Percentiles rank a stretch among this genome's conserved stretches.
These are phyloP conservation scores for Distichodus sexfasciatus DNA, from an alignment of 2,797 vertebrate genomes.

Conservation along the genomic window DNA sequence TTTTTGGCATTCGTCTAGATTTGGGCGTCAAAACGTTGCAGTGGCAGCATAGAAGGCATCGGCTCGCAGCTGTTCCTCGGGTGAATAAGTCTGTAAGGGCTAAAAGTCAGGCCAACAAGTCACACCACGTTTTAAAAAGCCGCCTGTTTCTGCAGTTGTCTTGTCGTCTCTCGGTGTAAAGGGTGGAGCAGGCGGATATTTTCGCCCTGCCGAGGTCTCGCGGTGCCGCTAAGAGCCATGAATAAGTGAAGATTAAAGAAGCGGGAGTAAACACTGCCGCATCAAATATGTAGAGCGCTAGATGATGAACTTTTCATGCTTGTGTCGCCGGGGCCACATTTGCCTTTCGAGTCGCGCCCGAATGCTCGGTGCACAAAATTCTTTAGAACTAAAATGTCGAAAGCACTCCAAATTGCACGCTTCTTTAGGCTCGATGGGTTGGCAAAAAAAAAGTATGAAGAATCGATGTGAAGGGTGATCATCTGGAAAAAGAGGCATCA, in stretches of 20 bases:
- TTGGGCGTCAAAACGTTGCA: not conserved
- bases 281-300: conserved; percentile 21
- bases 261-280: not conserved
- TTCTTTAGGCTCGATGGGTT: no score
- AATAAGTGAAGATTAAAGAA: conserved; percentile 12
- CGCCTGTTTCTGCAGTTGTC: not conserved
- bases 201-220: not conserved
- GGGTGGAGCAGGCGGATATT: not conserved
- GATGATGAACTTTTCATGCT: not conserved
- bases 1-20: not conserved
- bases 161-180: not conserved
- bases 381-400: no score
- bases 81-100: no score
- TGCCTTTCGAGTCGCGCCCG: not conserved
- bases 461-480: no score
- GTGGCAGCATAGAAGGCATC: not conserved
- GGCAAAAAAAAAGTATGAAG: no score
- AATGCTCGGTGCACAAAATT: not conserved
- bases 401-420: no score
- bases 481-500: no score
- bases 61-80: no score
- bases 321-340: not conserved
- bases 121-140: not conserved
- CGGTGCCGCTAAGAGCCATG: not conserved
- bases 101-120: no score